phyloP scores from a whole-genome alignment of 2,797 vertebrate genomes.

The Lagocephalus sceleratus region DNA sequence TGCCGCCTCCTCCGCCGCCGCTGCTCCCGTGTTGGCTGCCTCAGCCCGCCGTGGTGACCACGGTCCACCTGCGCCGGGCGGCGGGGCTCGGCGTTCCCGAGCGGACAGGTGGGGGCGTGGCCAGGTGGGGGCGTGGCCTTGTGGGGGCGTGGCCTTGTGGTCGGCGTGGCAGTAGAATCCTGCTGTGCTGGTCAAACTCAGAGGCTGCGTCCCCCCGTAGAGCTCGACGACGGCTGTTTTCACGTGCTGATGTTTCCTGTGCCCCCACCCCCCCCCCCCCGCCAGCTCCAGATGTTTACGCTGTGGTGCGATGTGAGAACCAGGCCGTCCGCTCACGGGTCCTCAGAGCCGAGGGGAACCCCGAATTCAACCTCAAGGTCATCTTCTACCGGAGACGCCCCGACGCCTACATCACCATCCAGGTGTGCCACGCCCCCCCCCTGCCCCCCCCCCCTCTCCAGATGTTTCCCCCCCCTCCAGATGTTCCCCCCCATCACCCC shows the following conservation, averaged over 20 bases:
- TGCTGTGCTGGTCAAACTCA: no score
- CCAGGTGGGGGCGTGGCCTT: no score
- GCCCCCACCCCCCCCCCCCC: no score
- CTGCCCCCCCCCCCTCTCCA: neutral
- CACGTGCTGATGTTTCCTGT: neutral
- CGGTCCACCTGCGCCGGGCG: conserved; percentile 75
- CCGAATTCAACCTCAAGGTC: conserved; percentile 76
- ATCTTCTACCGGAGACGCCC: conserved; percentile 80
- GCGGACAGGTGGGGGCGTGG: conserved; percentile 44
- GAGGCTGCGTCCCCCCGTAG: no score
- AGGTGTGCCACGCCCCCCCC: conserved; percentile 62
- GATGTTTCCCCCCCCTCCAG: neutral
- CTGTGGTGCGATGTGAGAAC: conserved; percentile 73
- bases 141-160: conserved; percentile 4
- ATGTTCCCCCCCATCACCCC: neutral
- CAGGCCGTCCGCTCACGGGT: conserved; percentile 65
- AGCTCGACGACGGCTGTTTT: no score
- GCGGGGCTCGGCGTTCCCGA: conserved; percentile 69
- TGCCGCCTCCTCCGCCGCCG: conserved; percentile 66
- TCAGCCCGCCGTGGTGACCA: conserved; percentile 72
- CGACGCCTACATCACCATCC: conserved; percentile 65
- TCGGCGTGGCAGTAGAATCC: no score
- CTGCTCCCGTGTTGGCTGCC: conserved; percentile 71
- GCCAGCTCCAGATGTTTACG: conserved; percentile 76
- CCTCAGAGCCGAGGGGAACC: conserved; percentile 67